A percentile compares a stretch with the other conserved stretches of the same genome.
These are phyloP conservation scores for Ornithoptera priamus DNA, from an alignment of 2,888 invertebrate genomes.

Conservation along the genomic window DNA sequence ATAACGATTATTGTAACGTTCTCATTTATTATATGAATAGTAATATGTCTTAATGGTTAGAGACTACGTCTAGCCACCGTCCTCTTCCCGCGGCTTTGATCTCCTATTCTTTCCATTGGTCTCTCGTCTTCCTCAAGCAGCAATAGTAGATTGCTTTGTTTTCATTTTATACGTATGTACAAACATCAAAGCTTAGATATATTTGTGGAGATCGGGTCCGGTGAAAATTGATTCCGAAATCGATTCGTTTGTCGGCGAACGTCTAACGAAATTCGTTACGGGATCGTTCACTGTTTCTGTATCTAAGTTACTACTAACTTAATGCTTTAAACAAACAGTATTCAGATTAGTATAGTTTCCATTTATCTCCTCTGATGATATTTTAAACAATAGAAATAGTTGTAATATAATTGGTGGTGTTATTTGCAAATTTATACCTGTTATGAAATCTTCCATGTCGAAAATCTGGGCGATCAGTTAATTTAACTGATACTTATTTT, in stretches of 20 bases:
- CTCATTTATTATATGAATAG: too few relatives aligned
- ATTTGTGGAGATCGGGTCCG: constrained; percentile 3
- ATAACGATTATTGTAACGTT: too few relatives aligned
- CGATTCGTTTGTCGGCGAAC: constrained; percentile 24
- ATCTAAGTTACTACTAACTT: background rate
- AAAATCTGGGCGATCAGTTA: background rate
- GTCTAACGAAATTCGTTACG: constrained; percentile 23
- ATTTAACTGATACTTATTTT: background rate
- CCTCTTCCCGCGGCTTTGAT: background rate
- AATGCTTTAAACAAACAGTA: too few relatives aligned
- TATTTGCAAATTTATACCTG: too few relatives aligned
- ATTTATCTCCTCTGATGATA: too few relatives aligned
- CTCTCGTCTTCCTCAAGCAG: background rate
- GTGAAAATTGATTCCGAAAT: constrained; percentile 26
- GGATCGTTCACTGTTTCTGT: constrained; percentile 13
- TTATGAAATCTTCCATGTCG: too few relatives aligned
- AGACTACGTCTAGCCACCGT: background rate
- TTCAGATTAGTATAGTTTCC: too few relatives aligned
- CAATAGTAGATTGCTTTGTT: background rate
- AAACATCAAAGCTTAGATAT: background rate
- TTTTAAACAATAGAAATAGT: too few relatives aligned
- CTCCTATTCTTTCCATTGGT: background rate
- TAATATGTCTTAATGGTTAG: too few relatives aligned
- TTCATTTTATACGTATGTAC: too few relatives aligned
- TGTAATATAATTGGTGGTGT: too few relatives aligned